phyloP scores from a whole-genome alignment of 35 echinoderm and acorn worm genomes.

The Heliocidaris erythrogramma region DNA sequence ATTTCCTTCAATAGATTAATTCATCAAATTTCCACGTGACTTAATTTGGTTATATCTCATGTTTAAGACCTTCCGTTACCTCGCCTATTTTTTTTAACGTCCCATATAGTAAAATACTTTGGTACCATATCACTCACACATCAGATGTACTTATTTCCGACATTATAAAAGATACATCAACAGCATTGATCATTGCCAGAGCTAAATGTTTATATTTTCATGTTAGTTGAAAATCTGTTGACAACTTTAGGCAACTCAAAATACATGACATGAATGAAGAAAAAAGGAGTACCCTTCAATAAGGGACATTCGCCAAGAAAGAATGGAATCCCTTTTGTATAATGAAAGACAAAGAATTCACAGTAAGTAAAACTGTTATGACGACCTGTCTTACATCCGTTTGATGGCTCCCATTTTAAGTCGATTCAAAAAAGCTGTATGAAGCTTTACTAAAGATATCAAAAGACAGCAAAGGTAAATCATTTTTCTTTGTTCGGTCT shows the following conservation, averaged over 20 bases:
- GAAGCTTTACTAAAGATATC: too few relatives aligned
- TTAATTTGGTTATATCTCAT: too few relatives aligned
- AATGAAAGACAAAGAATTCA: neutral
- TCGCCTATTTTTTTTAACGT: too few relatives aligned
- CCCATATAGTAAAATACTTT: too few relatives aligned
- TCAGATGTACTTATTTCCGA: neutral
- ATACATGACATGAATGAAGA: neutral
- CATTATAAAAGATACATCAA: neutral
- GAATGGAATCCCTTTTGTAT: neutral
- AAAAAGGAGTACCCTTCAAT: neutral
- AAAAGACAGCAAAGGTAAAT: neutral
- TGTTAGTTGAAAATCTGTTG: neutral
- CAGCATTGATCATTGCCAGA: neutral
- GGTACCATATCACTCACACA: neutral
- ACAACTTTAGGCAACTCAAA: neutral
- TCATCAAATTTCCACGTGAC: too few relatives aligned
- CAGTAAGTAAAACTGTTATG: neutral
- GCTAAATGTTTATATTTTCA: neutral
- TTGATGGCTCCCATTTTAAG: neutral
- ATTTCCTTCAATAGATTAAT: too few relatives aligned
- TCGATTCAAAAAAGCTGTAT: too few relatives aligned
- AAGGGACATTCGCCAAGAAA: neutral
- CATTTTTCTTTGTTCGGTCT: neutral
- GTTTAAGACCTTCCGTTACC: too few relatives aligned
- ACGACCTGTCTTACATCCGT: neutral